A percentile compares a stretch with the other conserved stretches of the same genome.
phyloP scores from a whole-genome alignment of 2,888 invertebrate genomes.

The Litoditis marina region DNA sequence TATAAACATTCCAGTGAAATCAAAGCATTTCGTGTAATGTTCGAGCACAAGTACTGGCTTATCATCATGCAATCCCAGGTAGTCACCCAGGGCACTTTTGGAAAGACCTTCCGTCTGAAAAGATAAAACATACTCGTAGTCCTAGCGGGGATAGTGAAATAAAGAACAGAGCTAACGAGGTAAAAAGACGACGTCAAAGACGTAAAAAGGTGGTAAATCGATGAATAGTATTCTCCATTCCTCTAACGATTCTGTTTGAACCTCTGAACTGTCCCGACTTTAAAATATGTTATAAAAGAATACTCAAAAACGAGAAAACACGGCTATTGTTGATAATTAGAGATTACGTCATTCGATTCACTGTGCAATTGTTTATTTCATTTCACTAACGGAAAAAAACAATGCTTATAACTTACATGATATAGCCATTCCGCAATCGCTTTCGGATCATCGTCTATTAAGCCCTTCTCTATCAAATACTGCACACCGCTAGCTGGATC shows the following conservation, averaged over 20 bases:
- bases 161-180: too few species aligned
- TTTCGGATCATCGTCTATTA: constrained; percentile 29
- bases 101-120: constrained; percentile 34
- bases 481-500: constrained; percentile 36
- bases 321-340: background rate
- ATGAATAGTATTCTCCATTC: too few species aligned
- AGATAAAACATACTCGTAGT: background rate
- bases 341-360: background rate
- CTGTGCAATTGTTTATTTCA: background rate
- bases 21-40: constrained; percentile 31
- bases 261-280: too few species aligned
- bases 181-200: too few species aligned
- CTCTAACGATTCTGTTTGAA: too few species aligned
- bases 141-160: too few species aligned
- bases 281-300: too few species aligned
- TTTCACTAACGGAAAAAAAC: background rate
- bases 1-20: constrained; percentile 32
- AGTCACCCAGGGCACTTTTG: constrained; percentile 40
- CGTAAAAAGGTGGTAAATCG: too few species aligned
- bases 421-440: constrained; percentile 34
- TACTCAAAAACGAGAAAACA: too few species aligned
- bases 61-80: constrained; percentile 36
- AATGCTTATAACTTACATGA: constrained; percentile 20
- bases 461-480: constrained; percentile 30
- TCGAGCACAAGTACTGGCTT: constrained; percentile 31